Conservation (phyloP, 2,113 vertebrate genomes). For the Alaudala cheleensis region DNA sequence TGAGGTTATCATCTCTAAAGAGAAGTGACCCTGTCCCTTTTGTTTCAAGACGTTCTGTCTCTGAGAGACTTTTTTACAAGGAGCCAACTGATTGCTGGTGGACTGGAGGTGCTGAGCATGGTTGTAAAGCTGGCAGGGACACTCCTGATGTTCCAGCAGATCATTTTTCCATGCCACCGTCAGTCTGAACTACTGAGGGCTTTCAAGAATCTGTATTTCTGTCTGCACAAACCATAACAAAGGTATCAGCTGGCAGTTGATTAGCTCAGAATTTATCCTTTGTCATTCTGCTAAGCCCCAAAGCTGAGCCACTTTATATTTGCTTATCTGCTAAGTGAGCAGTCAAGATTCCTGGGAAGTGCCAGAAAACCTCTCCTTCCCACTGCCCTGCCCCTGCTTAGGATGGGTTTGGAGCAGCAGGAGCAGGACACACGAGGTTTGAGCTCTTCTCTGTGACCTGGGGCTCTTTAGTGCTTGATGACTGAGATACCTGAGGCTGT, state of each 20-base stretch:
- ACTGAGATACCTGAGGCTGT: neutral
- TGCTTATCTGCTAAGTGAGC: neutral
- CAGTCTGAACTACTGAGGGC: neutral
- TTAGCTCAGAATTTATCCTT: conserved; percentile 5
- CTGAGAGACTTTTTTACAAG: conserved; percentile 5
- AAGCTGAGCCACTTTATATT: neutral
- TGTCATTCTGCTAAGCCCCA: neutral
- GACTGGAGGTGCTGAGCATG: neutral
- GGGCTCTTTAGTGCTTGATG: neutral
- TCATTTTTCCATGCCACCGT: neutral
- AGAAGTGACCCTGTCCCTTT: neutral
- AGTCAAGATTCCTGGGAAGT: neutral
- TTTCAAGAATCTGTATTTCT: neutral
- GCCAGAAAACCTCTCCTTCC: neutral
- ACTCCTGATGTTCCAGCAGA: neutral
- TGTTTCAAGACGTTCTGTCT: conserved; percentile 15
- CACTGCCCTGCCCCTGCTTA: neutral
- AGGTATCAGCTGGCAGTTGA: conserved; percentile 25
- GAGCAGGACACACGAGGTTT: neutral
- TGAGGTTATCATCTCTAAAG: conserved; percentile 5
- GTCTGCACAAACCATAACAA: neutral
- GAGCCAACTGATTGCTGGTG: conserved; percentile 9
- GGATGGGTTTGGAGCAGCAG: neutral
- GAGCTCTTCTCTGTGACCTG: neutral
- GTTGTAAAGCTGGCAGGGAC: neutral